A percentile compares a stretch with the other conserved stretches of the same genome.
These are phyloP conservation scores for Cataglyphis hispanica DNA, from an alignment of 1,140 invertebrate species.

Conservation along the genomic window DNA sequence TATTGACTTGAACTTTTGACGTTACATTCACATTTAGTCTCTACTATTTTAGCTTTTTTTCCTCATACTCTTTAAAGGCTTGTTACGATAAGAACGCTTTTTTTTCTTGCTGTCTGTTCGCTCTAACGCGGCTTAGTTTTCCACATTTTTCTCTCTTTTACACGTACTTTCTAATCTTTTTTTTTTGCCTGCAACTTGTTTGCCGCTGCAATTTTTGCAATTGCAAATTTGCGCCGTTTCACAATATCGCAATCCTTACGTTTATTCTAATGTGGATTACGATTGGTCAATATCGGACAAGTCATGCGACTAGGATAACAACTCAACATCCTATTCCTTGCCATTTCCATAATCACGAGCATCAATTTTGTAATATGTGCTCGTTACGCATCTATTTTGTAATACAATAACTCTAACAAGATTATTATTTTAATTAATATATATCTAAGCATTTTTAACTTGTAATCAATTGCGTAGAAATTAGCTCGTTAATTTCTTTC, in stretches of 20 bases:
- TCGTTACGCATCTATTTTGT: slow-evolving; percentile 12
- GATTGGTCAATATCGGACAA: slow-evolving; percentile 60
- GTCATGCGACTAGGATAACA: not conserved
- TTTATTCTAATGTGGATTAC: slow-evolving; percentile 71
- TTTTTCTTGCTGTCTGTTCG: not conserved
- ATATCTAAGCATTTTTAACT: not conserved
- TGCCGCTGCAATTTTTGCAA: slow-evolving; percentile 31
- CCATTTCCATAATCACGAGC: slow-evolving; percentile 26
- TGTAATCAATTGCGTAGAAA: not conserved
- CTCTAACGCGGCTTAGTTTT: slow-evolving; percentile 30
- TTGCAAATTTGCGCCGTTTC: slow-evolving; percentile 67
- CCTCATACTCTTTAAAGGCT: not conserved
- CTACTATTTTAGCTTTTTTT: not conserved
- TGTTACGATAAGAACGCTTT: slow-evolving; percentile 21
- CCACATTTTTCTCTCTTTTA: not conserved
- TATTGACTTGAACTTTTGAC: not conserved
- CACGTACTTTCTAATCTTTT: slow-evolving; percentile 15
- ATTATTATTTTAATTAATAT: slow-evolving; percentile 27
- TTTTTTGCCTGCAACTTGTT: slow-evolving; percentile 15
- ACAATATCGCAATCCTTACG: slow-evolving; percentile 67
- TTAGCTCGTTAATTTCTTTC: slow-evolving; percentile 2
- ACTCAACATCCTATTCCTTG: slow-evolving; percentile 21
- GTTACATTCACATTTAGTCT: not conserved
- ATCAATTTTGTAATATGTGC: slow-evolving; percentile 19
- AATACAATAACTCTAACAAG: not conserved